Conservation (phyloP, 2,113 vertebrate genomes). For the Cochlearius cochlearius region DNA sequence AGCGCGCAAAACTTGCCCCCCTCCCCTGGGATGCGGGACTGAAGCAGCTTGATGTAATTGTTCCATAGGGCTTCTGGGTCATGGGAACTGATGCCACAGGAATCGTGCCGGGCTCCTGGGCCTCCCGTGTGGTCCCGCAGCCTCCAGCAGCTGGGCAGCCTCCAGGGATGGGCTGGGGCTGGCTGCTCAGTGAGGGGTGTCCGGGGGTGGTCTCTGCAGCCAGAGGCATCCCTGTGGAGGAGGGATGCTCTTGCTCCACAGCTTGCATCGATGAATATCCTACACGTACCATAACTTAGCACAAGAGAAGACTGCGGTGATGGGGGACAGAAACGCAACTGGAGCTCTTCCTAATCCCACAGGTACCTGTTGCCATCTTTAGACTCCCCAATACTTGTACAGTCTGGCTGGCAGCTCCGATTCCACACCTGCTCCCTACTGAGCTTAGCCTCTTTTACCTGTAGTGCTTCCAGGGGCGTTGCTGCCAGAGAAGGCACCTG, state of each 20-base stretch:
- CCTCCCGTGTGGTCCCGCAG: not conserved
- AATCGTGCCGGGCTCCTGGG: not conserved
- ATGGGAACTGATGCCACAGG: slow-evolving; percentile 18
- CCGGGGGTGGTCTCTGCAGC: not conserved
- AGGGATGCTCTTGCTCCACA: not conserved
- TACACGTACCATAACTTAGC: not conserved
- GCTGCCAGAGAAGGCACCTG: not conserved
- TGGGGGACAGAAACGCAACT: not conserved
- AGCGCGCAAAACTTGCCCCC: not conserved
- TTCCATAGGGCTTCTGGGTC: slow-evolving; percentile 33
- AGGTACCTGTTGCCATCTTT: not conserved
- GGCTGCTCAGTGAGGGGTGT: not conserved
- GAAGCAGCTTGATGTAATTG: slow-evolving; percentile 25
- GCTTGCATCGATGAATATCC: not conserved
- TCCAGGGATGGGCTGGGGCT: not conserved
- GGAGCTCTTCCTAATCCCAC: not conserved
- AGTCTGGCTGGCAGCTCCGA: not conserved
- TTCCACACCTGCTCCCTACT: not conserved
- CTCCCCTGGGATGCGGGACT: slow-evolving; percentile 30
- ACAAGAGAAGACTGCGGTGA: not conserved
- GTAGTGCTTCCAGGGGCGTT: not conserved
- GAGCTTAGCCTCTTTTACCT: not conserved
- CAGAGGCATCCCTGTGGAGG: not conserved
- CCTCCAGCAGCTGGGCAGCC: not conserved
- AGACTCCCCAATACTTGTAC: not conserved